Conservation (phyloP, 2,888 invertebrate species). For the Polydrusus pterygomalis region DNA sequence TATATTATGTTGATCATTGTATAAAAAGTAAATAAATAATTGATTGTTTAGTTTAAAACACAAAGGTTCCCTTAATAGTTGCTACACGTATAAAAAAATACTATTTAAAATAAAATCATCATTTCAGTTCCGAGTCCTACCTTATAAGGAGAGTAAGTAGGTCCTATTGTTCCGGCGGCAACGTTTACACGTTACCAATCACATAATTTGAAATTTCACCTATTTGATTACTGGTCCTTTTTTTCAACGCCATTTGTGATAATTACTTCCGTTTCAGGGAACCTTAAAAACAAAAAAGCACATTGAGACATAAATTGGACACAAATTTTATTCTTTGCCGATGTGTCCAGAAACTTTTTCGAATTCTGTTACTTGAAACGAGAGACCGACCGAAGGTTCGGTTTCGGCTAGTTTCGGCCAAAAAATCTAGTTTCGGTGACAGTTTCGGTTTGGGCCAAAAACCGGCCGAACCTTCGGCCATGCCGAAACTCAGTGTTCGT, state of each 20-base stretch:
- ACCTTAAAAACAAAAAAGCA: slow-evolving; percentile 26
- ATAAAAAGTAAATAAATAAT: not conserved
- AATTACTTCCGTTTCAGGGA: slow-evolving; percentile 3
- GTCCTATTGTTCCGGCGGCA: slow-evolving; percentile 2
- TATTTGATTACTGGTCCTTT: slow-evolving; percentile 26
- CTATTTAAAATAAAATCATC: slow-evolving; percentile 6
- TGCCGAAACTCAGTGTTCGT: too few species aligned
- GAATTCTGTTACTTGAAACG: too few species aligned
- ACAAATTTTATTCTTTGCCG: too few species aligned
- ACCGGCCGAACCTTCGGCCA: too few species aligned
- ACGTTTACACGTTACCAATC: not conserved
- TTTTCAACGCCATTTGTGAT: slow-evolving; percentile 31
- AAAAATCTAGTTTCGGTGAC: too few species aligned
- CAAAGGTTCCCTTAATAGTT: not conserved
- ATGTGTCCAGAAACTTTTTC: too few species aligned
- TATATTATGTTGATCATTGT: too few species aligned
- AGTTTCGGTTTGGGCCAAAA: too few species aligned
- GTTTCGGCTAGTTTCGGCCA: too few species aligned
- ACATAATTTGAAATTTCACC: not conserved
- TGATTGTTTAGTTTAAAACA: not conserved
- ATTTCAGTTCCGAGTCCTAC: not conserved
- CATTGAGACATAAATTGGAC: too few species aligned
- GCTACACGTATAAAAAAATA: slow-evolving; percentile 8
- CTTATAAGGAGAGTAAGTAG: not conserved
- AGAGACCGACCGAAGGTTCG: too few species aligned